Conservation (phyloP, 2,888 invertebrate species). For the Himalopsyche anomala region DNA sequence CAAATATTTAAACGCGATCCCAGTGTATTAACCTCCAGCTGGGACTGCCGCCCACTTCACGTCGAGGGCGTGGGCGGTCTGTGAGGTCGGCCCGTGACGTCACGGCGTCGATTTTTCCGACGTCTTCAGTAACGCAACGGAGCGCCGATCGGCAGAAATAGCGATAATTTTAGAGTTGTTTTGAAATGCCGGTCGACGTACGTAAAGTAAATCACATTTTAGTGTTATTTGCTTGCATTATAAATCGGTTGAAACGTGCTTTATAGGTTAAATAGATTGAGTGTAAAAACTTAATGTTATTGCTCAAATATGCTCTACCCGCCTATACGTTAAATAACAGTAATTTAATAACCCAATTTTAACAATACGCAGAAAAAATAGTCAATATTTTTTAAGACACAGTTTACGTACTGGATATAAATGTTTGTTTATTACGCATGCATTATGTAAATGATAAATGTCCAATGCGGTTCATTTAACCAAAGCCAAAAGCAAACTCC, state of each 20-base stretch:
- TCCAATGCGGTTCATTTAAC: too few species aligned
- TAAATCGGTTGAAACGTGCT: background rate
- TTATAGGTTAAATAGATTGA: too few species aligned
- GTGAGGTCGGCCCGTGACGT: slow-evolving; percentile 14
- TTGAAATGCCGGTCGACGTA: background rate
- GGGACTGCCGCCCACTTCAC: slow-evolving; percentile 10
- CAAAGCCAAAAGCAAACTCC: too few species aligned
- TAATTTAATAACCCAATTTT: too few species aligned
- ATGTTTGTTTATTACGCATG: too few species aligned
- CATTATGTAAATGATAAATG: too few species aligned
- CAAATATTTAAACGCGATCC: background rate
- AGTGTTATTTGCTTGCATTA: slow-evolving; percentile 3
- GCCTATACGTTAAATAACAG: too few species aligned
- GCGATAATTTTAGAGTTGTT: background rate
- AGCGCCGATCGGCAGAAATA: slow-evolving; percentile 22
- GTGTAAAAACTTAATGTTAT: too few species aligned
- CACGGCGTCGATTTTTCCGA: slow-evolving; percentile 10
- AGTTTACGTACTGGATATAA: too few species aligned
- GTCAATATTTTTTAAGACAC: too few species aligned
- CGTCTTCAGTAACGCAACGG: background rate
- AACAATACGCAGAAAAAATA: too few species aligned
- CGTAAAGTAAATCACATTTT: background rate
- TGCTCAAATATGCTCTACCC: too few species aligned
- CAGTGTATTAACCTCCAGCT: slow-evolving; percentile 12
- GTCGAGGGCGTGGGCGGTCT: background rate